Evolutionary conservation across 2,113 vertebrate species (phyloP).

Genomic region (Cricetomys ansorgei): DNA sequence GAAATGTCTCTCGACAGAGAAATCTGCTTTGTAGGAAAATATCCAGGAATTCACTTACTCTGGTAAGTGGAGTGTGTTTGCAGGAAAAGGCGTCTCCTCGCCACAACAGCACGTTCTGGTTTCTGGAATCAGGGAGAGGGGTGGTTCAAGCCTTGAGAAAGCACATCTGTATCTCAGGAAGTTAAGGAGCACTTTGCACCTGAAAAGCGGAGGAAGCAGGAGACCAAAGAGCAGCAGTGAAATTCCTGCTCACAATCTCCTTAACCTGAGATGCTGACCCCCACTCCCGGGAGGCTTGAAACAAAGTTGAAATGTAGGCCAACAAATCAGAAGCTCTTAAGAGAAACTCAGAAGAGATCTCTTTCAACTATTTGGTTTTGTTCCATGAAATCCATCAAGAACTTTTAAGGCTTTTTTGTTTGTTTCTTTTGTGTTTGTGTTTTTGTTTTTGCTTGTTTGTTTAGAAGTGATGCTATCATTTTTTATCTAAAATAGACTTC

Average conservation of each 20-base stretch:
- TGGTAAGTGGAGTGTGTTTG: neutral
- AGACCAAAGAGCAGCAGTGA: neutral
- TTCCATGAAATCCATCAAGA: constrained; percentile 12
- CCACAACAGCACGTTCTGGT: constrained; percentile 66
- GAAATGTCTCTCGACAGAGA: constrained; percentile 37
- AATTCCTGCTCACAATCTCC: constrained; percentile 41
- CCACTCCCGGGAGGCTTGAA: constrained; percentile 36
- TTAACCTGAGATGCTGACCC: constrained; percentile 43
- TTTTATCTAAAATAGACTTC: neutral
- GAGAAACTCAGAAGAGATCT: constrained; percentile 20
- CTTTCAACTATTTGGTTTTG: constrained; percentile 31
- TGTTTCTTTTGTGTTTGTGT: neutral
- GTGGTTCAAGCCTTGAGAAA: constrained; percentile 23
- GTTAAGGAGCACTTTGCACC: constrained; percentile 68
- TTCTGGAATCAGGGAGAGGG: neutral
- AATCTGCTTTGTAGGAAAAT: constrained; percentile 57
- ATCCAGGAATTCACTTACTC: neutral
- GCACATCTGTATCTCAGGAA: constrained; percentile 6
- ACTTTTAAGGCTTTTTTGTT: neutral
- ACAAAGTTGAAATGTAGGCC: constrained; percentile 21
- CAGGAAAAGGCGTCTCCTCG: constrained; percentile 32
- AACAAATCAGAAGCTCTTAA: constrained; percentile 30
- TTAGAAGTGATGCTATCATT: neutral
- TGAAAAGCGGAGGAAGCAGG: constrained; percentile 23
- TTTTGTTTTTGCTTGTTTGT: neutral